Percentiles rank a stretch among this genome's conserved stretches.
Conservation (phyloP, 2,113 vertebrate genomes). For the Echinops telfairi region DNA sequence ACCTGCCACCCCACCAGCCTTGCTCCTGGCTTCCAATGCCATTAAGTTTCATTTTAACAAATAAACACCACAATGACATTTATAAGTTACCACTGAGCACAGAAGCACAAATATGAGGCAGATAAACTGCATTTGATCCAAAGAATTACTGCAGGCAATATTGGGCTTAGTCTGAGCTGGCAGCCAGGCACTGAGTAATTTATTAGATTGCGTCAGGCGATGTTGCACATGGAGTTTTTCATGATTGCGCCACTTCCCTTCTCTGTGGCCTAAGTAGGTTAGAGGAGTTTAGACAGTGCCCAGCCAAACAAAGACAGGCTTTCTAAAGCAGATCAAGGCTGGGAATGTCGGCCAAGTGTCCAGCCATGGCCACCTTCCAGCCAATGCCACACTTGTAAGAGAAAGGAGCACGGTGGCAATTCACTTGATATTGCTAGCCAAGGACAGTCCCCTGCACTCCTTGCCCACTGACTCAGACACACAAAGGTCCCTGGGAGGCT, state of each 20-base stretch:
- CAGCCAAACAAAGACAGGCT: conserved; percentile 78
- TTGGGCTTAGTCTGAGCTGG: conserved; percentile 87
- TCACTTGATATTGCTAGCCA: neutral
- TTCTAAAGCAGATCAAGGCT: conserved; percentile 71
- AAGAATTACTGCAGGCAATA: conserved; percentile 92
- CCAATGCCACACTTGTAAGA: neutral
- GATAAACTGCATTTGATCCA: conserved; percentile 91
- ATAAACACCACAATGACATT: conserved; percentile 90
- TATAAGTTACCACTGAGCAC: conserved; percentile 90
- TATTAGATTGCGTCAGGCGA: conserved; percentile 86
- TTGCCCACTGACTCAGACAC: conserved; percentile 35
- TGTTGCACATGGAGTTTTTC: conserved; percentile 82
- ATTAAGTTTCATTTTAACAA: conserved; percentile 91
- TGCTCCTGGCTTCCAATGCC: conserved; percentile 86
- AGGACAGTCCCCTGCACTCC: neutral
- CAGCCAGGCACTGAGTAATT: conserved; percentile 87
- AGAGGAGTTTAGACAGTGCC: conserved; percentile 68
- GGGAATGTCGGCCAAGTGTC: conserved; percentile 63
- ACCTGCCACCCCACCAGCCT: conserved; percentile 84
- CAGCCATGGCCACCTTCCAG: conserved; percentile 64
- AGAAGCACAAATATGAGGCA: conserved; percentile 90
- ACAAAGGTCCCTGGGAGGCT: neutral
- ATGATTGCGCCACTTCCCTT: conserved; percentile 83
- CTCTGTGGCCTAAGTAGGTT: conserved; percentile 81
- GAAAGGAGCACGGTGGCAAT: conserved; percentile 7